phyloP scores from a whole-genome alignment of 2,888 invertebrate genomes.

The Spodoptera littoralis region DNA sequence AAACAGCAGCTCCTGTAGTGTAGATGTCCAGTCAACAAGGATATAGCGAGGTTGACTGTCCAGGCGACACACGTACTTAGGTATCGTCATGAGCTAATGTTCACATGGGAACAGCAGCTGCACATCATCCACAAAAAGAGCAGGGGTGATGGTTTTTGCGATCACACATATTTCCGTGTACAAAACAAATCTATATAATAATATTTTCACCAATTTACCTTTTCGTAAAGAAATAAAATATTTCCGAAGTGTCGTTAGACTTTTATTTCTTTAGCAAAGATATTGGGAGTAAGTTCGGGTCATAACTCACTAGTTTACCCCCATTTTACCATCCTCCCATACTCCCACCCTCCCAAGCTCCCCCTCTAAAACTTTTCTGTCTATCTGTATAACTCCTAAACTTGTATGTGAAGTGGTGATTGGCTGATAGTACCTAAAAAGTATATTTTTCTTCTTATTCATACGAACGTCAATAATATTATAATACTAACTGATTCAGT shows the following conservation, averaged over 20 bases:
- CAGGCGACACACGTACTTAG: no score
- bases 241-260: slow-evolving; percentile 29
- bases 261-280: slow-evolving; percentile 36
- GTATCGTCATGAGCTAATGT: no score
- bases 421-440: no score
- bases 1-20: no score
- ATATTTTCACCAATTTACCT: slow-evolving; percentile 16
- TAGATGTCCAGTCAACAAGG: no score
- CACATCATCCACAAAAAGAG: no score
- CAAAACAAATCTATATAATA: slow-evolving; percentile 9
- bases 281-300: slow-evolving; percentile 32
- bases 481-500: no score
- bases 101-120: no score
- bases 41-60: no score
- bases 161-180: not conserved
- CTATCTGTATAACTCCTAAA: slow-evolving; percentile 1
- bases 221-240: slow-evolving; percentile 43
- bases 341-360: not conserved
- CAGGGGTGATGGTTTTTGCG: no score
- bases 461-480: no score
- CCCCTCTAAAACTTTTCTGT: not conserved
- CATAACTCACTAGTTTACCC: slow-evolving; percentile 34
- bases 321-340: not conserved
- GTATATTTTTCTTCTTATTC: no score
- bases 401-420: slow-evolving; percentile 6